These are phyloP conservation scores for Percopsis omiscomaycus DNA, from an alignment of 2,797 vertebrate genomes.

Conservation along the genomic window DNA sequence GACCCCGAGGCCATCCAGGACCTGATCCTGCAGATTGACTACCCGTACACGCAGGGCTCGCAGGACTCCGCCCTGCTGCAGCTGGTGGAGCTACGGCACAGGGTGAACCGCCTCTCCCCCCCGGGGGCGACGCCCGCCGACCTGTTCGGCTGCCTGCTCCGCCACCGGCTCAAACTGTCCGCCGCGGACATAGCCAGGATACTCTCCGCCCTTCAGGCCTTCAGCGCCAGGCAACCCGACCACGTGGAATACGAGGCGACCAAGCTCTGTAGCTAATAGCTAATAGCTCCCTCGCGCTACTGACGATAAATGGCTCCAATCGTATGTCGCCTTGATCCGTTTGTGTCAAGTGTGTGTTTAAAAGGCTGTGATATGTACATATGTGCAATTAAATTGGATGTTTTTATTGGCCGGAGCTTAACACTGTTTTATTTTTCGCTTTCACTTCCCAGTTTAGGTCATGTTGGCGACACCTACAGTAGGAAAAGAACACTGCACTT, in stretches of 20 bases:
- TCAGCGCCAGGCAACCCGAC: conserved; percentile 90
- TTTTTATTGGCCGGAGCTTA: conserved; percentile 54
- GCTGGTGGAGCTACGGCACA: conserved; percentile 90
- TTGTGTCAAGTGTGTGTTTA: conserved; percentile 67
- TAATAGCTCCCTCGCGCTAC: too few species aligned
- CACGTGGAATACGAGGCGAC: conserved; percentile 90
- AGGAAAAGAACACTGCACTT: too few species aligned
- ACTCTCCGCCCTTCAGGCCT: conserved; percentile 90
- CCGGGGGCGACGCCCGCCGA: conserved; percentile 87
- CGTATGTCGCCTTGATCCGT: conserved; percentile 59
- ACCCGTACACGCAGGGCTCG: conserved; percentile 97
- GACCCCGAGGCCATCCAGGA: conserved; percentile 97
- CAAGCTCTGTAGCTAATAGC: conserved; percentile 95
- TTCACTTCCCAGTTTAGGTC: not conserved
- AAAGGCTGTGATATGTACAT: conserved; percentile 67
- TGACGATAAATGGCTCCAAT: conserved; percentile 40
- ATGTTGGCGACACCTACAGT: too few species aligned
- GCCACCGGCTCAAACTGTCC: conserved; percentile 94
- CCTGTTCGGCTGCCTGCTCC: conserved; percentile 94
- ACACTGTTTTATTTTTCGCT: conserved; percentile 3
- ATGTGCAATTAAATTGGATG: conserved; percentile 73
- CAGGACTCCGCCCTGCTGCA: conserved; percentile 95
- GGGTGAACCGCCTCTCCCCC: conserved; percentile 94
- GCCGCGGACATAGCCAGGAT: conserved; percentile 92
- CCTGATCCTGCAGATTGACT: conserved; percentile 96